Evolutionary conservation across 2,888 invertebrate genomes (phyloP).

Genomic region (Steinernema hermaphroditum): DNA sequence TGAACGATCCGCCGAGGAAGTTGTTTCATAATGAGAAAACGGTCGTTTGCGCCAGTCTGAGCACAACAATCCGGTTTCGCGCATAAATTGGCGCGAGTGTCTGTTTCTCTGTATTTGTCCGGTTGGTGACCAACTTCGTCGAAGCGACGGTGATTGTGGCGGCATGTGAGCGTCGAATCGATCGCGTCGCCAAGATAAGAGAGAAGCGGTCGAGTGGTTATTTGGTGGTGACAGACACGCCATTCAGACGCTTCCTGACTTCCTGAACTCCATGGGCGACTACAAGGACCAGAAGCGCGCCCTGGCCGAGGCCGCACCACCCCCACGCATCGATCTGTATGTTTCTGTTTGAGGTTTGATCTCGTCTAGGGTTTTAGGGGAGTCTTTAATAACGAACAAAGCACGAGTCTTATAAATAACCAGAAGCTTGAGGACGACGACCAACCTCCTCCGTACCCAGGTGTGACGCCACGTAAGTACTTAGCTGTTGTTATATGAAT

Average conservation of each 20-base stretch:
- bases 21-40: no score
- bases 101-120: not conserved
- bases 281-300: slow-evolving; percentile 21
- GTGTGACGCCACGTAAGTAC: not conserved
- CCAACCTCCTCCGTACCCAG: slow-evolving; percentile 3
- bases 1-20: no score
- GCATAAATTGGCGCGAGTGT: not conserved
- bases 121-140: slow-evolving; percentile 5
- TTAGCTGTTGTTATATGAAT: no score
- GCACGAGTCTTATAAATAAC: not conserved
- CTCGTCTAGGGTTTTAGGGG: not conserved
- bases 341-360: not conserved
- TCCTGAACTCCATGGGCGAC: not conserved
- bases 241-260: not conserved
- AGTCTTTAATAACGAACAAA: slow-evolving; percentile 13
- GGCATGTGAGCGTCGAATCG: not conserved
- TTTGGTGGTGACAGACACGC: not conserved
- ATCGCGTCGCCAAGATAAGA: not conserved
- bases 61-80: not conserved
- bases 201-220: not conserved
- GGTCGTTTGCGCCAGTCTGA: not conserved
- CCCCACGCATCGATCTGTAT: not conserved
- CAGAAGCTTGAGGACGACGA: not conserved
- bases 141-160: no score
- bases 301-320: not conserved